These are phyloP conservation scores for Thalassarche chlororhynchos DNA, from an alignment of 2,113 vertebrate species.

Conservation along the genomic window DNA sequence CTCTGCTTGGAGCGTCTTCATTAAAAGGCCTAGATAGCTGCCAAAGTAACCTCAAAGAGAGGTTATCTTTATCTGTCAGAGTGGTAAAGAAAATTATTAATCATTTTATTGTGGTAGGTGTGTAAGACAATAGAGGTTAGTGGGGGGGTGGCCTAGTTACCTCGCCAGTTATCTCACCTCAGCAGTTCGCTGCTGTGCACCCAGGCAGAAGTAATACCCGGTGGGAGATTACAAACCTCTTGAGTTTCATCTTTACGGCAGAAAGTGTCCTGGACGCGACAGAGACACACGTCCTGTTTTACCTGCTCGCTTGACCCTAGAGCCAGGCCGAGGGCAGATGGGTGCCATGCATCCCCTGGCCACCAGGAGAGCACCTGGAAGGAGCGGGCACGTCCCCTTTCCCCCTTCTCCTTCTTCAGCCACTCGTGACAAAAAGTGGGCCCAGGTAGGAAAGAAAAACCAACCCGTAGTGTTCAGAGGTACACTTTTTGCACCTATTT, in stretches of 20 bases:
- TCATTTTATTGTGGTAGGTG: conserved; percentile 4
- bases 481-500: not conserved
- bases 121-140: not conserved
- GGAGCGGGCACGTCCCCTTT: not conserved
- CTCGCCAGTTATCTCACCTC: not conserved
- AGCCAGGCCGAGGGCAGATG: not conserved
- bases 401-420: not conserved
- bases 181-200: not conserved
- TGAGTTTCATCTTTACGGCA: not conserved
- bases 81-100: conserved; percentile 27
- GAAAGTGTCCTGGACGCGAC: not conserved
- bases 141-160: not conserved
- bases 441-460: not conserved
- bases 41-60: conserved; percentile 34
- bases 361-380: not conserved
- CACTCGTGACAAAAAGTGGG: not conserved
- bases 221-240: not conserved
- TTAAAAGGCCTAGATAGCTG: not conserved
- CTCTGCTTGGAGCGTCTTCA: not conserved
- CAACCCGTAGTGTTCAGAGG: accelerated
- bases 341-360: not conserved
- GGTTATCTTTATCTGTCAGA: conserved; percentile 6
- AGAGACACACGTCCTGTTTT: not conserved
- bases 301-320: accelerated
- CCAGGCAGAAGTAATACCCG: not conserved